Evolutionary conservation across 2,797 vertebrate species (phyloP).

Genomic region (Sebastes variabilis): DNA sequence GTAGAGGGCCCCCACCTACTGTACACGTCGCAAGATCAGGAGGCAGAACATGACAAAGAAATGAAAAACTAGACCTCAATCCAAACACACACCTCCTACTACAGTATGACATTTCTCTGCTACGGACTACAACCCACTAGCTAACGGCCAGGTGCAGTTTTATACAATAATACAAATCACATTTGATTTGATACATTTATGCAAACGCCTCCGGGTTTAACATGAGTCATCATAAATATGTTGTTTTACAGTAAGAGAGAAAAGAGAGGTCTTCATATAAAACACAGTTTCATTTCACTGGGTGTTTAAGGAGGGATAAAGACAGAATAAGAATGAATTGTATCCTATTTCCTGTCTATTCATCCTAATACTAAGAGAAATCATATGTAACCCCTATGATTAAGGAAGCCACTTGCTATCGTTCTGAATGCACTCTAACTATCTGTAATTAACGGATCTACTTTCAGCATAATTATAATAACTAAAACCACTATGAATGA

Average conservation of each 20-base stretch:
- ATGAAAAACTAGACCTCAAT: background rate
- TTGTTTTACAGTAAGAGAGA: background rate
- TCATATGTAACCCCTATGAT: conserved; percentile 37
- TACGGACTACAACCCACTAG: background rate
- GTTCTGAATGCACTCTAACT: conserved; percentile 36
- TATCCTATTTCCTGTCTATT: conserved; percentile 11
- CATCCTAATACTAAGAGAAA: conserved; percentile 12
- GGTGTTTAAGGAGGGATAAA: background rate
- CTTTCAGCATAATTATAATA: conserved; percentile 65
- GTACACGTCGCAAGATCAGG: background rate
- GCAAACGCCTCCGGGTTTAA: background rate
- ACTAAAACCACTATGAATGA: conserved; percentile 65
- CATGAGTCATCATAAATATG: background rate
- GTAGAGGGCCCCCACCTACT: background rate
- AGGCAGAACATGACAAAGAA: background rate
- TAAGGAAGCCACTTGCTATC: conserved; percentile 31
- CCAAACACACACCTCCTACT: background rate
- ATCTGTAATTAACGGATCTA: conserved; percentile 60
- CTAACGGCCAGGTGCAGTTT: background rate
- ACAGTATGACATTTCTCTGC: background rate
- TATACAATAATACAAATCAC: background rate
- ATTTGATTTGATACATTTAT: background rate
- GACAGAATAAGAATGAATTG: background rate
- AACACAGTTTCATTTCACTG: background rate
- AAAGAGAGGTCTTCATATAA: background rate